phyloP scores from a whole-genome alignment of 2,113 vertebrate genomes.

The Rhineura floridana region DNA sequence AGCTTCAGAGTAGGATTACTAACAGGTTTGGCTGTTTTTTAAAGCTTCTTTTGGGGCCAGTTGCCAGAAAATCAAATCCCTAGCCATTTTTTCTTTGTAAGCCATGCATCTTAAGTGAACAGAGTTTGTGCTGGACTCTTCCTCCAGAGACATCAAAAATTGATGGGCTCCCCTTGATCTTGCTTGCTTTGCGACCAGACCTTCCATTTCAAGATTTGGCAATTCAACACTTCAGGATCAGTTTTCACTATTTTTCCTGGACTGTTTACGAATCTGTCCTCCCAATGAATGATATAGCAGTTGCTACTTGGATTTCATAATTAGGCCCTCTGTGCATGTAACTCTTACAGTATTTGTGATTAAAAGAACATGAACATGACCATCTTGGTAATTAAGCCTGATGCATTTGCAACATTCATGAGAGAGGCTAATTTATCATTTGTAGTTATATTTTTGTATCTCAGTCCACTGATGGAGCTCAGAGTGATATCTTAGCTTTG shows the following conservation, averaged over 20 bases:
- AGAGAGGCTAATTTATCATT: conserved; percentile 10
- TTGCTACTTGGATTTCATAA: neutral
- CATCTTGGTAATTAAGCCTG: neutral
- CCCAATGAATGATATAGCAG: neutral
- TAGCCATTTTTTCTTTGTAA: neutral
- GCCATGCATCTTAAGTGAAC: neutral
- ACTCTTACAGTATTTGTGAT: neutral
- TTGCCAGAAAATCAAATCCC: neutral
- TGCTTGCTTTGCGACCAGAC: neutral
- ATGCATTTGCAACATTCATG: neutral
- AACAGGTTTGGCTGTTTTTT: no score
- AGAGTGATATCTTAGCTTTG: neutral
- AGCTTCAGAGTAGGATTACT: no score
- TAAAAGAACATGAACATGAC: neutral
- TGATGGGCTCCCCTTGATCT: neutral
- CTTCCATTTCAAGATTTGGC: neutral
- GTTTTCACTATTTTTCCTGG: neutral
- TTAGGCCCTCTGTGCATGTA: neutral
- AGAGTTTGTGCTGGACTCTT: neutral
- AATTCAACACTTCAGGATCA: no score
- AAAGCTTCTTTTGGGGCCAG: no score
- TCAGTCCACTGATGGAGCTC: neutral
- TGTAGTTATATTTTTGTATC: neutral
- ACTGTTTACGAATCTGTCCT: neutral
- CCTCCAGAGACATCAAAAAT: neutral